Evolutionary conservation across 1,140 invertebrate genomes (phyloP).

Genomic region (Bombus vancouverensis): DNA sequence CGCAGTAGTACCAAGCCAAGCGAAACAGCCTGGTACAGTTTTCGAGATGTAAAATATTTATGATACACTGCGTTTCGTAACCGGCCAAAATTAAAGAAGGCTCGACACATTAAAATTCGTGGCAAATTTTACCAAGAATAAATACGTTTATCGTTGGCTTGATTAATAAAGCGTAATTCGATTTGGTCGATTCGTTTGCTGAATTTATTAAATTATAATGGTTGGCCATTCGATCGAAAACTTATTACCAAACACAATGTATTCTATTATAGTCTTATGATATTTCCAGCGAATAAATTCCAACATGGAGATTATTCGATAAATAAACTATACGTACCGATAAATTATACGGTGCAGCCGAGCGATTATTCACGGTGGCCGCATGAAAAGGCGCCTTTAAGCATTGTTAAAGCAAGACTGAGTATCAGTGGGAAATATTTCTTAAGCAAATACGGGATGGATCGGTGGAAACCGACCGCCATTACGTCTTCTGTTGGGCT

Average conservation of each 20-base stretch:
- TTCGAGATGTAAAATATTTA: not conserved
- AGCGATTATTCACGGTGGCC: not conserved
- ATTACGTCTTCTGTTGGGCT: not conserved
- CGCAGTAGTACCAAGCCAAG: not conserved
- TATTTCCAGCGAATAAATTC: not conserved
- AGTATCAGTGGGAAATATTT: conserved; percentile 21
- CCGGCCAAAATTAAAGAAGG: too few species aligned
- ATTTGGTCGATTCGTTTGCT: too few species aligned
- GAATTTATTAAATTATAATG: too few species aligned
- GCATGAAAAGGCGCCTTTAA: not conserved
- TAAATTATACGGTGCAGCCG: not conserved
- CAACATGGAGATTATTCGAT: not conserved
- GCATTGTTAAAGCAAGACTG: conserved; percentile 4
- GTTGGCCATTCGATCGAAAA: too few species aligned
- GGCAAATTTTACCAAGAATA: too few species aligned
- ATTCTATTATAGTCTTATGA: not conserved
- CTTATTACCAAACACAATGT: not conserved
- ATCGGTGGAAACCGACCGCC: conserved; percentile 1
- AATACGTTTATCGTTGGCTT: too few species aligned
- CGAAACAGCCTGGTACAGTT: not conserved
- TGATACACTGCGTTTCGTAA: too few species aligned
- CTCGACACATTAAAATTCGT: too few species aligned
- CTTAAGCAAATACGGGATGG: conserved; percentile 14
- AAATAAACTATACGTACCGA: not conserved
- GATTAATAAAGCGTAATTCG: too few species aligned